Base-by-base conservation (phyloP, 1,140 invertebrate genomes). In the Euborellia annulipes region DNA sequence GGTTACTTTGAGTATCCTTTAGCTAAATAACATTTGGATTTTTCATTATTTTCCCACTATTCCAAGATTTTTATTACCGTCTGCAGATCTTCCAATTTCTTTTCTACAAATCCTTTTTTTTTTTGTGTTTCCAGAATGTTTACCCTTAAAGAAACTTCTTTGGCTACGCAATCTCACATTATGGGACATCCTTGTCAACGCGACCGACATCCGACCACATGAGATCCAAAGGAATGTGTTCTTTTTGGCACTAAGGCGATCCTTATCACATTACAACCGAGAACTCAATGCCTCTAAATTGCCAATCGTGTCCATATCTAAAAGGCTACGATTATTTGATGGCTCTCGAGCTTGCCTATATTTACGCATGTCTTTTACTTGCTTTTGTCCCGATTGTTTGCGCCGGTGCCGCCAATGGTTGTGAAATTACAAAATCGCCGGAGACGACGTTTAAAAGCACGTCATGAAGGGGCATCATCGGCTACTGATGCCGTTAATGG, bases 261-360 rank as follows among this genome's bases (percentile, higher is more conserved):
- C 86, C 89, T 0, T 98, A 94, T 61, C 85, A n/a, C n/a, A n/a
- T n/a, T 82, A 0, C 90, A 95, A 56, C 89, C 89, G 0, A 57
- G 92, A 96, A 58, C 66, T 96, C 1, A 91, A 90, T 60, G 78
- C 85, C 3, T 77, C 78, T 0, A 71, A 79, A 43, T 66, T 97
- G 47, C 85, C 92, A 50, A n/a, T 78, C 84, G 0, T 97, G 93
- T 63, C 81, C 82, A 45, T 83, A 86, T 49, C 68, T 97, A 3
- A 79, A 82, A 51, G 87, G 89, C 30, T 93, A 89, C 57, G 91
- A 98, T 60, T 97, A 97, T 61, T 97, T 88, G 57, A 77, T 84
- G 71, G 93, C 92, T 17, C 97, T 91, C 57, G 94, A 98, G 64
- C 71, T 97, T 37, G 83, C 89, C 2, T 98, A 92, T 66, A 96